Evolutionary conservation across 2,113 vertebrate species (phyloP).

Genomic region (Hemiprocne comata): DNA sequence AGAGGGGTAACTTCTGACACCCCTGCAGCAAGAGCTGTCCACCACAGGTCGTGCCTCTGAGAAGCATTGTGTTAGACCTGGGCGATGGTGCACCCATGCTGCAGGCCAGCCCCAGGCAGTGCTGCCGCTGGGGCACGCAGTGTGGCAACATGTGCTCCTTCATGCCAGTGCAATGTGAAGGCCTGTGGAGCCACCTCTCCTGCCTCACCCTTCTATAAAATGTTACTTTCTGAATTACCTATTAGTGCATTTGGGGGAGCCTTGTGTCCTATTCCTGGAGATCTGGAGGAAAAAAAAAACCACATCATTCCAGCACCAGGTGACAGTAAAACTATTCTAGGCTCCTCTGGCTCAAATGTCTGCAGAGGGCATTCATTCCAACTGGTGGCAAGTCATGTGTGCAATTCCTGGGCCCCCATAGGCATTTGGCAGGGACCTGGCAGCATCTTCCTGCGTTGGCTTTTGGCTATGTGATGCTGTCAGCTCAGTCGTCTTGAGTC

Average conservation of each 20-base stretch:
- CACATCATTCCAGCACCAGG: neutral
- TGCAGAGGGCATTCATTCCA: neutral
- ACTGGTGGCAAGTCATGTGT: neutral
- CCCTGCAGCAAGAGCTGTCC: neutral
- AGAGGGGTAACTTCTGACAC: neutral
- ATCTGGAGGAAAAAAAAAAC: neutral
- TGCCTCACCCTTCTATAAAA: neutral
- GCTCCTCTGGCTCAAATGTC: neutral
- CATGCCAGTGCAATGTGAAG: fast-evolving
- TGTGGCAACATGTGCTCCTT: fast-evolving
- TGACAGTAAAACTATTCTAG: neutral
- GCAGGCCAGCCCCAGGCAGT: neutral
- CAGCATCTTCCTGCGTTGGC: neutral
- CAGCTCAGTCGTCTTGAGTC: constrained; percentile 5
- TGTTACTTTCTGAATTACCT: neutral
- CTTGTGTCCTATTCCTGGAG: neutral
- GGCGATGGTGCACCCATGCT: fast-evolving
- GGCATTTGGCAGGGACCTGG: neutral
- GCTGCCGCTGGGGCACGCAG: neutral
- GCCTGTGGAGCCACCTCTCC: neutral
- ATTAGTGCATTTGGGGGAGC: fast-evolving
- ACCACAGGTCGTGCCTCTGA: neutral
- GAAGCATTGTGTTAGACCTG: neutral
- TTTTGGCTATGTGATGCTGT: neutral
- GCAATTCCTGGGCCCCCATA: neutral